Percentiles rank a stretch among this genome's conserved stretches.
Conservation (phyloP, 1,140 invertebrate species). For the Ladona fulva region DNA sequence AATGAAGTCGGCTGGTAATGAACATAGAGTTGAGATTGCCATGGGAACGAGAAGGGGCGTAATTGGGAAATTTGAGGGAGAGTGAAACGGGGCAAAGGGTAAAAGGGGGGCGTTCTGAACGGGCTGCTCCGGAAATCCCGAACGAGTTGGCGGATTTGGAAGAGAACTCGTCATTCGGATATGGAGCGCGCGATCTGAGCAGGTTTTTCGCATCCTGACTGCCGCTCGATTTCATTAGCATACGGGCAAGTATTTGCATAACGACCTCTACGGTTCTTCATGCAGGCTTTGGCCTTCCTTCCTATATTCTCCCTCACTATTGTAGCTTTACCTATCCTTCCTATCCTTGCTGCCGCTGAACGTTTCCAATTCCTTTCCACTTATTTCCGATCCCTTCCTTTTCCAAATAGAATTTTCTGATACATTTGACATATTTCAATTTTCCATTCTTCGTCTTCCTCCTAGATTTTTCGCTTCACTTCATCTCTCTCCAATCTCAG, state of each 20-base stretch:
- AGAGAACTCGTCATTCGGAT: not conserved
- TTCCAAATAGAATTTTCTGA: not conserved
- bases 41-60: too few species aligned
- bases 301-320: not conserved
- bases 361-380: not conserved
- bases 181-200: not conserved
- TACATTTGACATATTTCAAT: too few species aligned
- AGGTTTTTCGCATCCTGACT: not conserved
- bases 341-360: not conserved
- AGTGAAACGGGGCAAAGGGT: not conserved
- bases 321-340: not conserved
- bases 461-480: too few species aligned
- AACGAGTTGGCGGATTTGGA: not conserved
- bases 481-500: too few species aligned
- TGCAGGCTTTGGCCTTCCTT: not conserved
- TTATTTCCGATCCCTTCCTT: not conserved
- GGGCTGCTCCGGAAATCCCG: not conserved
- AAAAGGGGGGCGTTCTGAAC: not conserved
- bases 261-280: not conserved
- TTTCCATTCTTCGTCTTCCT: too few species aligned
- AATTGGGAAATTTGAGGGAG: not conserved
- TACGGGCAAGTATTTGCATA: not conserved
- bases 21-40: too few species aligned
- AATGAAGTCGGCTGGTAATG: too few species aligned
- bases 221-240: not conserved